Percentiles rank a stretch among this genome's conserved stretches.
phyloP scores from a whole-genome alignment of 2,113 vertebrate genomes.

The Channa maculata region DNA sequence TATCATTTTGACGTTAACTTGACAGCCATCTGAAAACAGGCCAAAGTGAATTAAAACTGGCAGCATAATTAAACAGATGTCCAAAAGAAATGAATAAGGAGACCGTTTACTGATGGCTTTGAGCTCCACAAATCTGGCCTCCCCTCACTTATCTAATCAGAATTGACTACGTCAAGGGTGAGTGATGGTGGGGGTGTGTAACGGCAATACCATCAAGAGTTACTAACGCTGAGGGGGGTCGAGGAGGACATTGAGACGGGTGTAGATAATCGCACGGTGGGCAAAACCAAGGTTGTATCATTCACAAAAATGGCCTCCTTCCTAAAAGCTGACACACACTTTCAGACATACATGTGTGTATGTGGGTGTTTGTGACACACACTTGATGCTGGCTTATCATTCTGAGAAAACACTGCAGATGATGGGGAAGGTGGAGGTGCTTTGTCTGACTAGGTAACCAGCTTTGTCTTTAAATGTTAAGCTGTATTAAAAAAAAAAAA shows the following conservation, averaged over 20 bases:
- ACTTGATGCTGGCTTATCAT: slow-evolving; percentile 11
- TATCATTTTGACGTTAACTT: too few species aligned
- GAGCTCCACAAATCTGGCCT: slow-evolving; percentile 7
- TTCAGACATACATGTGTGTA: not conserved
- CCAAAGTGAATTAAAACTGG: not conserved
- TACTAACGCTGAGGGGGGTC: not conserved
- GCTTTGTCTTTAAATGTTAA: not conserved
- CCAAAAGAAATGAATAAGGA: not conserved
- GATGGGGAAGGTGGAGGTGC: not conserved
- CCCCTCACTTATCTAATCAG: slow-evolving; percentile 9
- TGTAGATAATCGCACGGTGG: slow-evolving; percentile 36
- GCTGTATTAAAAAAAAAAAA: not conserved
- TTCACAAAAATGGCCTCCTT: slow-evolving; percentile 46
- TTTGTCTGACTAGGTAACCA: slow-evolving; percentile 51
- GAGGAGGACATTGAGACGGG: slow-evolving; percentile 29
- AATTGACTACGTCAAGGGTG: not conserved
- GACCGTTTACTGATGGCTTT: slow-evolving; percentile 38
- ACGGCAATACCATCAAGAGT: too few species aligned
- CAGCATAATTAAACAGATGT: not conserved
- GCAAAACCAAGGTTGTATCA: slow-evolving; percentile 50
- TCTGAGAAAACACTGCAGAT: slow-evolving; percentile 14
- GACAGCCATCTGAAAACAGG: not conserved
- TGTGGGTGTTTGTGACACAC: not conserved
- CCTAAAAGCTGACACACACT: slow-evolving; percentile 39
- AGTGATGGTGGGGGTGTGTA: not conserved